Percentiles rank a stretch among this genome's conserved stretches.
Conservation (phyloP, 2,113 vertebrate species). For the Microtus ochrogaster region DNA sequence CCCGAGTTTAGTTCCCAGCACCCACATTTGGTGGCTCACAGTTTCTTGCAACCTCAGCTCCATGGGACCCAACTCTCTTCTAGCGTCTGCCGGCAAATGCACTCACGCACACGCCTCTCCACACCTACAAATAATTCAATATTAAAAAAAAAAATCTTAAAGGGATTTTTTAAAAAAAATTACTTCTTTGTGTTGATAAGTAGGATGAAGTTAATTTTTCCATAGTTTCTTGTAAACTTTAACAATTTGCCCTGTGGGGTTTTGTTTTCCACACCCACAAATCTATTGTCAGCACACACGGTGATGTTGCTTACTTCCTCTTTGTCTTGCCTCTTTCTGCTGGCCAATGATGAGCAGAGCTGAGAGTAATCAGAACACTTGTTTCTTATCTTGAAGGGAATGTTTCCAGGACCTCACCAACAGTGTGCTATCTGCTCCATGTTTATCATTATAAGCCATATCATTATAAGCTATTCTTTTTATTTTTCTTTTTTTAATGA, state of each 20-base stretch:
- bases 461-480: conserved; percentile 20
- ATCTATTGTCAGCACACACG: not conserved
- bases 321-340: not conserved
- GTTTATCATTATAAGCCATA: conserved; percentile 17
- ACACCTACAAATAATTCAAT: not conserved
- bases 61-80: not conserved
- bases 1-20: not conserved
- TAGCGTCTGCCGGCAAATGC: not conserved
- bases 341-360: not conserved
- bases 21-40: not conserved
- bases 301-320: not conserved
- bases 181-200: conserved; percentile 4
- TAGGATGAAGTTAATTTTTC: conserved; percentile 8
- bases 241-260: not conserved
- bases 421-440: not conserved
- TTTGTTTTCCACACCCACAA: conserved; percentile 7
- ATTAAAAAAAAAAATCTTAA: not conserved
- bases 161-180: not conserved
- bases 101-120: not conserved
- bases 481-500: not conserved
- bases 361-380: not conserved
- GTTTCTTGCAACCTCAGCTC: not conserved
- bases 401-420: not conserved
- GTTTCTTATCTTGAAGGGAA: conserved; percentile 9
- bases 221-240: conserved; percentile 27